Base-by-base conservation (phyloP, 2,797 vertebrate species). In the Typhlichthys eigenmanni region DNA sequence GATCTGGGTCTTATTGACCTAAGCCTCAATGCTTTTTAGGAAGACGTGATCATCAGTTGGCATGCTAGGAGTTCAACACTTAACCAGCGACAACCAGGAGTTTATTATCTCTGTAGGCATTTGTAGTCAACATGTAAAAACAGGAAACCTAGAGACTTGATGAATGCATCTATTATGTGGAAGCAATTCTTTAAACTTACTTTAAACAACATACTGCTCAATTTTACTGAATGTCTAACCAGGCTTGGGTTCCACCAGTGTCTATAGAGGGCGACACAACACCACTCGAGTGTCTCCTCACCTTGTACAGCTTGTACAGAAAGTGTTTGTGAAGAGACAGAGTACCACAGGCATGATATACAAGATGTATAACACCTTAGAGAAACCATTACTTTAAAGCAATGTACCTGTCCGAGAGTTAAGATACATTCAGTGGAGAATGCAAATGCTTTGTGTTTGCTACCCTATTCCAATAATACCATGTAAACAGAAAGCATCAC, bases 11-110 rank as follows among this genome's bases (percentile, higher is more conserved):
- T 80, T 38, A 56, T 75, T 79, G 79, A 76, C 79, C 66, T 60
- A 71, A 57, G 68, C 57, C 32, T 13, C 12, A n/a, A 3, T 8
- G 73, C 79, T 87, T 75, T 71, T 7, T 69, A 79, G 72, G 79
- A 86, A 85, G 81, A 78, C 68, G 58, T 66, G 49, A 64, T 71
- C 58, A 48, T 83, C 79, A 81, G 87, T 91, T 88, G 87, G 74
- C 69, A 81, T 79, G 14, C 13, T 89, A 87, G 89, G 82, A 91
- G 89, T 87, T 85, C 52, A 88, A 86, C 53, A 74, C 85, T 87
- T 81, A 74, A 84, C 76, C 73, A 29, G 24, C 24, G 74, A 76
- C 73, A 85, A 77, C 59, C 78, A 88, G 85, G 84, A 91, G 58
- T 55, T 77, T 67, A 6, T 68, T 72, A 29, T 29, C 24, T 29